A percentile compares a stretch with the other conserved stretches of the same genome.
Conservation (phyloP, 2,113 vertebrate species). For the Pedetes capensis region DNA sequence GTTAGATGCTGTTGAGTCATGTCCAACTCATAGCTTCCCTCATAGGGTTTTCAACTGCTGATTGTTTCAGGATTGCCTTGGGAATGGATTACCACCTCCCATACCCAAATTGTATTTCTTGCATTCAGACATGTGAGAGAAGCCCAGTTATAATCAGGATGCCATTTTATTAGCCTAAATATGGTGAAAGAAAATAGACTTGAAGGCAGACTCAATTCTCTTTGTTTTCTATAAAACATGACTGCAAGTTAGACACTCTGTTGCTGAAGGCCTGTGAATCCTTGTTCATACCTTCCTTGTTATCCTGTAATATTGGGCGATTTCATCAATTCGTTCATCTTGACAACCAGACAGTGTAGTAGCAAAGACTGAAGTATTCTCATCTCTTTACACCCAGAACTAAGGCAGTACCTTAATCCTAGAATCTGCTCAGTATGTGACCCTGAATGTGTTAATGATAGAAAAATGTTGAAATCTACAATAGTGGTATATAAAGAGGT, state of each 20-base stretch:
- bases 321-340: not conserved
- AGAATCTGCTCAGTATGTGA: not conserved
- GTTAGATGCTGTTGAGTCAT: too few species aligned
- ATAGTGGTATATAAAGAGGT: not conserved
- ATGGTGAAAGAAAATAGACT: not conserved
- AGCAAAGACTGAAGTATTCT: not conserved
- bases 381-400: not conserved
- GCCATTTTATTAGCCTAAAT: conserved; percentile 4
- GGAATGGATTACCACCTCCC: too few species aligned
- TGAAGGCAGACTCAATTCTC: not conserved
- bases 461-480: conserved; percentile 6
- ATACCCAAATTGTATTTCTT: not conserved
- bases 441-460: not conserved
- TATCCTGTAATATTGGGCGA: not conserved
- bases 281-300: not conserved
- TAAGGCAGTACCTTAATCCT: not conserved
- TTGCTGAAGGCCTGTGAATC: not conserved
- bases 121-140: not conserved
- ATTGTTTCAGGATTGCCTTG: too few species aligned
- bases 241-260: not conserved
- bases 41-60: too few species aligned
- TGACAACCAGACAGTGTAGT: not conserved
- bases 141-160: not conserved
- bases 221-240: not conserved
- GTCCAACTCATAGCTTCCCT: too few species aligned